phyloP scores from a whole-genome alignment of 2,797 vertebrate genomes.

The Furcifer pardalis region DNA sequence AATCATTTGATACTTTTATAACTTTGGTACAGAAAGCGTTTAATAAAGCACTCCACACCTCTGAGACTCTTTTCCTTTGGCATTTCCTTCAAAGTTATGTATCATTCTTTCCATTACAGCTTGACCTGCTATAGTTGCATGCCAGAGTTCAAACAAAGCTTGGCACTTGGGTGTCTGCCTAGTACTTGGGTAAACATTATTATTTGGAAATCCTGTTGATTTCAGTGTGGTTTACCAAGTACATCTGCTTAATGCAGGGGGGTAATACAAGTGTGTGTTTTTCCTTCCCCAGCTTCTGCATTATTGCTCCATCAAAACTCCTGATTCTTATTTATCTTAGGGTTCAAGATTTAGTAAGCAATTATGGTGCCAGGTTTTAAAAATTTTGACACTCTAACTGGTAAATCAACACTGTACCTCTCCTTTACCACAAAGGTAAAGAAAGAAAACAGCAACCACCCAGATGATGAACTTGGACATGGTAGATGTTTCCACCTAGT shows the following conservation, averaged over 20 bases:
- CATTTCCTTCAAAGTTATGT: neutral
- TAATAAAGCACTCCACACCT: neutral
- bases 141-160: slow-evolving; percentile 4
- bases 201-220: neutral
- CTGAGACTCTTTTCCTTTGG: neutral
- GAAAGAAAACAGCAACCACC: neutral
- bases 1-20: neutral
- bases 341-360: neutral
- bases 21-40: neutral
- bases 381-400: neutral
- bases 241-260: neutral
- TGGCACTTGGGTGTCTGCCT: neutral
- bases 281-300: neutral
- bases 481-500: neutral
- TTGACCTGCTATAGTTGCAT: neutral
- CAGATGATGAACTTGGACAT: neutral
- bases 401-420: neutral
- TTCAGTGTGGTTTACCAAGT: neutral
- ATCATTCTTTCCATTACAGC: slow-evolving; percentile 12
- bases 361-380: neutral
- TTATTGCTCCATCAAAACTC: neutral
- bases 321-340: neutral
- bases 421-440: neutral
- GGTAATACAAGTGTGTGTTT: neutral
- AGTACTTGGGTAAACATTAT: neutral